Evolutionary conservation across 2,797 vertebrate genomes (phyloP), one percentile per base, ranked within the genome.

Genomic region (Novumbra hubbsi): DNA sequence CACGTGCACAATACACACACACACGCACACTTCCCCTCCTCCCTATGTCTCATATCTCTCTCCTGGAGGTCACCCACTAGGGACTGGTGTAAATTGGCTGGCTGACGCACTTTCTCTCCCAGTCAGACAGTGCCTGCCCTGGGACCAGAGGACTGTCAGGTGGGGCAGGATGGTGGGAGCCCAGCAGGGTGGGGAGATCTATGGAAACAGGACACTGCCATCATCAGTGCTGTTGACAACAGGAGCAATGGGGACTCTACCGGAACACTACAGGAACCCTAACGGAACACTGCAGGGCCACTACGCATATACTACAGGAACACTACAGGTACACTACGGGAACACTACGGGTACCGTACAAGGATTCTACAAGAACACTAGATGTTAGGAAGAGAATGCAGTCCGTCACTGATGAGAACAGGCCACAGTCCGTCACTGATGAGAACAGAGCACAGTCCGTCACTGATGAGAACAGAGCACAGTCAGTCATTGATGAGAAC

Each of bases 51-150:
- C 78, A 77, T 73, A 24, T 21, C 21, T 60, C 80, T 74, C 60
- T 76, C 78, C 79, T 85, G 83, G 82, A 87, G 81, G 84, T 86
- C 85, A 82, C 83, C 77, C 85, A 80, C 84, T 76, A 63, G 87
- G 89, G 88, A 91, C 78, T 69, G 67, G 78, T 85, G 84, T 88
- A 90, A 92, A 92, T 92, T 89, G 87, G 81, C 83, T 88, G 82
- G 77, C 81, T 90, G 89, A 88, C 24, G 82, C 73, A 63, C 68
- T 81, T 83, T 87, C 82, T 88, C 82, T 88, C 82, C 83, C 84
- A 81, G 78, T 73, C 79, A 83, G 84, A 86, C 85, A 85, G 76
- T 28, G 70, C 76, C 55, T 75, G 80, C 70, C 78, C 74, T 80
- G 85, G 86, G 88, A 91, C 83, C 81, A 80, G 77, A 64, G 65